Conservation (phyloP, 2,888 invertebrate genomes). For the Tigriopus californicus region DNA sequence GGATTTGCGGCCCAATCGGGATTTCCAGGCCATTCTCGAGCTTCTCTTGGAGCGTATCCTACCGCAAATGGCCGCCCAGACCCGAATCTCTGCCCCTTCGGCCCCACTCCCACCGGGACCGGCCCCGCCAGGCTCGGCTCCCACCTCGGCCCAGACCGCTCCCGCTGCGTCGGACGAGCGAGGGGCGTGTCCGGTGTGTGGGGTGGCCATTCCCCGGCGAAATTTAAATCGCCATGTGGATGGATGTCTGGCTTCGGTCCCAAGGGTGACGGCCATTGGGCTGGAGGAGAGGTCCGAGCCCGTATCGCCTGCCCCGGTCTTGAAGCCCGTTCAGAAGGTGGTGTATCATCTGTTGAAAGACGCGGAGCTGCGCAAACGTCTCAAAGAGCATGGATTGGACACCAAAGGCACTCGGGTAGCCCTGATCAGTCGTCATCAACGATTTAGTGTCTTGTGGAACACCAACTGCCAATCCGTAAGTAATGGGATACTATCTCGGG, state of each 20-base stretch:
- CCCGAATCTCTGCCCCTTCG: neutral
- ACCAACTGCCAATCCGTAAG: conserved; percentile 32
- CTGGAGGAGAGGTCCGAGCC: neutral
- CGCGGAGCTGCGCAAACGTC: conserved; percentile 28
- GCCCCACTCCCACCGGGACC: neutral
- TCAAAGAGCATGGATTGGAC: conserved; percentile 32
- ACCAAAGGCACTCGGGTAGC: conserved; percentile 29
- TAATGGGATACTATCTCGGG: too few species aligned
- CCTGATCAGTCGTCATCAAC: conserved; percentile 27
- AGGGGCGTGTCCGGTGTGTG: conserved; percentile 33
- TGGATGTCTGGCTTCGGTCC: conserved; percentile 32
- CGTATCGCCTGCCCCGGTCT: conserved; percentile 21
- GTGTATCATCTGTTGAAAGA: conserved; percentile 34
- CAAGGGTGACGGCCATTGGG: too few species aligned
- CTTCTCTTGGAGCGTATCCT: conserved; percentile 21
- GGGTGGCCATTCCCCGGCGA: conserved; percentile 27
- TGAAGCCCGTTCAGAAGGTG: conserved; percentile 32
- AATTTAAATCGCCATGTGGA: conserved; percentile 34
- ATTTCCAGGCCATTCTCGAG: conserved; percentile 30
- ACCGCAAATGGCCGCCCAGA: neutral
- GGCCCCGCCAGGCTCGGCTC: neutral
- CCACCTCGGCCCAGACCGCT: neutral
- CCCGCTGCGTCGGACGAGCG: conserved; percentile 1
- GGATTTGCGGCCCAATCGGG: conserved; percentile 31
- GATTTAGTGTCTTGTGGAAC: conserved; percentile 27